Conservation (phyloP, 2,113 vertebrate genomes). For the Gymnogyps californianus region DNA sequence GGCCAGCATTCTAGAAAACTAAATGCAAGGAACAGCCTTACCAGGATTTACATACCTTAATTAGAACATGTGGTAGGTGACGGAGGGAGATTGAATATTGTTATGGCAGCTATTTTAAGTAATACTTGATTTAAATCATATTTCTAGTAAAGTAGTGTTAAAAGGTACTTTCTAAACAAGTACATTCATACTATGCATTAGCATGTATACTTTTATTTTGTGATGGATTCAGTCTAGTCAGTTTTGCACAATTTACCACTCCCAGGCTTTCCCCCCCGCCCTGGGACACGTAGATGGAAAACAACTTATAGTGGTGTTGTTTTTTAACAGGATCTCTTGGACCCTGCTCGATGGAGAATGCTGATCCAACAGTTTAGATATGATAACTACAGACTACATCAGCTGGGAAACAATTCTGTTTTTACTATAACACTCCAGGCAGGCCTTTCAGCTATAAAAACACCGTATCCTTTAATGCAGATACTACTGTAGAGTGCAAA, state of each 20-base stretch:
- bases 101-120: not conserved
- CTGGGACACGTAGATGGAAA: not conserved
- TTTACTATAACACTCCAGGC: constrained; percentile 99
- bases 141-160: not conserved
- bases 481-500: not conserved
- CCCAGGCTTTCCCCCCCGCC: not conserved
- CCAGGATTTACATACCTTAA: not conserved
- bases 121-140: not conserved
- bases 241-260: not conserved
- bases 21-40: not conserved
- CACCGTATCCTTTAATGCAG: constrained; percentile 91
- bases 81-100: not conserved
- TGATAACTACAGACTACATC: constrained; percentile 99
- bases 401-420: constrained; percentile 97
- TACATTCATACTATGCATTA: not conserved
- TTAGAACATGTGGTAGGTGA: not conserved
- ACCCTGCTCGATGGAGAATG: constrained; percentile 98
- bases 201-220: not conserved
- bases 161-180: not conserved
- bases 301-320: not conserved
- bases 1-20: not conserved
- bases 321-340: constrained; percentile 89
- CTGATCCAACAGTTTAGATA: constrained; percentile 98
- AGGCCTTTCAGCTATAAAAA: constrained; percentile 98
- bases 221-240: not conserved